Evolutionary conservation across 2,888 invertebrate genomes (phyloP).

Genomic region (Oscheius myriophilus): DNA sequence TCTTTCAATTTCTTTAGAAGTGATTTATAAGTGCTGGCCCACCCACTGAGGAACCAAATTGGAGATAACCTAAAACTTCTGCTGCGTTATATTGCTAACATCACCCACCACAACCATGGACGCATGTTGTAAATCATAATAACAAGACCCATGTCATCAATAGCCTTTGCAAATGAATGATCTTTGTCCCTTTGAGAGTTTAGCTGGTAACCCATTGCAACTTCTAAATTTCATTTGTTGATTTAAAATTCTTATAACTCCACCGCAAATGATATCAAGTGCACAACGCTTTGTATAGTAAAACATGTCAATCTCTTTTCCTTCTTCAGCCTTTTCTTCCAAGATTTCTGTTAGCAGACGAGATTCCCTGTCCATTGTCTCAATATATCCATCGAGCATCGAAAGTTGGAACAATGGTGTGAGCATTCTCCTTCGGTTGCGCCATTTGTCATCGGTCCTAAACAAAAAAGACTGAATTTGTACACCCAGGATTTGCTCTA

Average conservation of each 20-base stretch:
- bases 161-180: slow-evolving; percentile 56
- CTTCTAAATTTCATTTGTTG: slow-evolving; percentile 44
- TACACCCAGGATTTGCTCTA: too few species aligned
- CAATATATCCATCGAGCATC: slow-evolving; percentile 73
- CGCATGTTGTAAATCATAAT: slow-evolving; percentile 29
- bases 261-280: slow-evolving; percentile 72
- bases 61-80: background rate
- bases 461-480: slow-evolving; percentile 19
- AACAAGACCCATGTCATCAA: slow-evolving; percentile 38
- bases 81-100: background rate
- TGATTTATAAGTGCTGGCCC: background rate
- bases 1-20: background rate
- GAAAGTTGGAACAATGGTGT: slow-evolving; percentile 75
- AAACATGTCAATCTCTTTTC: slow-evolving; percentile 72
- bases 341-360: slow-evolving; percentile 70
- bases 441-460: slow-evolving; percentile 74
- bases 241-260: background rate
- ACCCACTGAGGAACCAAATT: background rate
- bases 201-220: slow-evolving; percentile 62
- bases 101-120: slow-evolving; percentile 69
- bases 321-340: slow-evolving; percentile 58
- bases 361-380: slow-evolving; percentile 30
- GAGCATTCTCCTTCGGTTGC: slow-evolving; percentile 72
- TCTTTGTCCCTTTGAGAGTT: slow-evolving; percentile 56
- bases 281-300: slow-evolving; percentile 74